These are phyloP conservation scores for Carduelis carduelis DNA, from an alignment of 2,797 vertebrate species.

Conservation along the genomic window DNA sequence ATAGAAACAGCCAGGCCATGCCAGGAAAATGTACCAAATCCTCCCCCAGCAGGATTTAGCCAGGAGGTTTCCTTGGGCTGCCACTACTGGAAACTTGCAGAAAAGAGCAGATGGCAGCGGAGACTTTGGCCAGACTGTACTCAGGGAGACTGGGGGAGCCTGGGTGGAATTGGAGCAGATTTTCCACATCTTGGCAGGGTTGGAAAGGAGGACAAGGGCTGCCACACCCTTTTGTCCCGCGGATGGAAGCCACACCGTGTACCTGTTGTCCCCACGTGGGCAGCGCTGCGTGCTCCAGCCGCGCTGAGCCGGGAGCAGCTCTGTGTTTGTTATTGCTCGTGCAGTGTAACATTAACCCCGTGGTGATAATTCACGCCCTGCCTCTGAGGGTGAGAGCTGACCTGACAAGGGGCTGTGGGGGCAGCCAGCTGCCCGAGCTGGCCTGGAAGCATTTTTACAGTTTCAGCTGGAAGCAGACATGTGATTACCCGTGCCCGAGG, in stretches of 20 bases:
- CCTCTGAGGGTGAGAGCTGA: not conserved
- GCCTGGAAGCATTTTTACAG: not conserved
- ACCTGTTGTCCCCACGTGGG: rapidly evolving
- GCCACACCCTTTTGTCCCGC: not conserved
- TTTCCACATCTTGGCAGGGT: not conserved
- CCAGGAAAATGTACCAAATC: slow-evolving; percentile 41
- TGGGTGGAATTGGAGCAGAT: not conserved
- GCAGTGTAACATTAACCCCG: not conserved
- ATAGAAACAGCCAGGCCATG: not conserved
- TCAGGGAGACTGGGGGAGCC: not conserved
- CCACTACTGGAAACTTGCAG: slow-evolving; percentile 2
- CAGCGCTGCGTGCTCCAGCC: rapidly evolving
- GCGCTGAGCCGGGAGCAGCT: not conserved
- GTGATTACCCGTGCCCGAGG: rapidly evolving
- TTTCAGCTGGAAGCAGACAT: not conserved
- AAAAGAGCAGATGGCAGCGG: not conserved
- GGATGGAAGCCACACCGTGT: not conserved
- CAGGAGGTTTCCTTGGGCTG: slow-evolving; percentile 28
- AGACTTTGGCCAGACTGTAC: not conserved
- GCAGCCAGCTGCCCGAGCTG: not conserved
- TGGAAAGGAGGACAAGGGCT: not conserved
- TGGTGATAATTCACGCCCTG: not conserved
- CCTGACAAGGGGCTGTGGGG: not conserved
- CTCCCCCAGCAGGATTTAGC: not conserved
- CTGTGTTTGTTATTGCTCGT: rapidly evolving